These are phyloP conservation scores for Fragariocoptes setiger DNA, from an alignment of 1,140 invertebrate species.

Conservation along the genomic window DNA sequence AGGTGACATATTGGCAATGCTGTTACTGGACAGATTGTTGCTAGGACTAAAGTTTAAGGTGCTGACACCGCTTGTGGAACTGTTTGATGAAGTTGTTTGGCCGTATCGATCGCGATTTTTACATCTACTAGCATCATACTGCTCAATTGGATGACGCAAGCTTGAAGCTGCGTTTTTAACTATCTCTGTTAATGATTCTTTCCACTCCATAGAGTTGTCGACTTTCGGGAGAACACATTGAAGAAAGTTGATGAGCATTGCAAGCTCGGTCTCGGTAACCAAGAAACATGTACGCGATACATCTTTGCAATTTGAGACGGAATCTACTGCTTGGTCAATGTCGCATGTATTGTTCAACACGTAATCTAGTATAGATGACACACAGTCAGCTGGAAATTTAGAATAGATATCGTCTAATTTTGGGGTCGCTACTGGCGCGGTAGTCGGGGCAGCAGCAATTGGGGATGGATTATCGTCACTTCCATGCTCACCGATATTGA, in stretches of 20 bases:
- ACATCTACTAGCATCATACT: neutral
- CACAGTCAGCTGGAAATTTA: constrained; percentile 21
- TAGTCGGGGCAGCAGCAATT: neutral
- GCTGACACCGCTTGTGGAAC: neutral
- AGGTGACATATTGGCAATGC: neutral
- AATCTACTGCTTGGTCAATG: constrained; percentile 23
- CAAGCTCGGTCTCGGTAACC: constrained; percentile 31
- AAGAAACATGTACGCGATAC: constrained; percentile 28
- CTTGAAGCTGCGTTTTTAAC: neutral
- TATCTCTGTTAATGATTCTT: neutral
- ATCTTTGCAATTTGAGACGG: constrained; percentile 25
- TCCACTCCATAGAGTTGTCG: neutral
- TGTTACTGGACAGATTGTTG: too few species aligned
- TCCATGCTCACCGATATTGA: too few species aligned
- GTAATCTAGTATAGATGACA: constrained; percentile 35
- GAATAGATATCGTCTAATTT: constrained; percentile 7
- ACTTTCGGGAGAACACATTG: neutral
- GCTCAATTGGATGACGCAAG: neutral
- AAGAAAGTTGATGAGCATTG: constrained; percentile 22
- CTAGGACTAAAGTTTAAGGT: neutral
- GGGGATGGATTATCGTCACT: neutral
- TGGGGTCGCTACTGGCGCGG: neutral
- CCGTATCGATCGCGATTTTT: neutral
- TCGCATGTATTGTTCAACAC: constrained; percentile 27
- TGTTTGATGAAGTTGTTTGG: neutral